A percentile compares a stretch with the other conserved stretches of the same genome.
Conservation (phyloP, 92 coral and sea anemone species). For the Virgularia gustaviana region DNA sequence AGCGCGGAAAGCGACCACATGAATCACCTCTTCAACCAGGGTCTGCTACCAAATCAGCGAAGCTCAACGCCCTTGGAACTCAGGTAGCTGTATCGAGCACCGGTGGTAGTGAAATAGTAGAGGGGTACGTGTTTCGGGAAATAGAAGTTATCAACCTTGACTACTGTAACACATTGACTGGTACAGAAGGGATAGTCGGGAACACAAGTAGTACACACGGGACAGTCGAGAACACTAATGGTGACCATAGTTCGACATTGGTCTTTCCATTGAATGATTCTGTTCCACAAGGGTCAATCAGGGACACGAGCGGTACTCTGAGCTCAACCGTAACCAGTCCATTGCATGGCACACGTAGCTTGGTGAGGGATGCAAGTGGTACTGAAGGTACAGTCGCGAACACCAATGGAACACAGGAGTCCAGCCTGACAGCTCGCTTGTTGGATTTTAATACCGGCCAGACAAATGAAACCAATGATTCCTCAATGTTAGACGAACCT, state of each 20-base stretch:
- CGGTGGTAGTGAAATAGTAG: neutral
- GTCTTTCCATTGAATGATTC: neutral
- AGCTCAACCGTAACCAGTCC: too few relatives aligned
- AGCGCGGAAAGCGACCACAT: neutral
- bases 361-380: neutral
- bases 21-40: neutral
- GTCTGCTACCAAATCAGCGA: neutral
- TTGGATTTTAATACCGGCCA: constrained; percentile 9
- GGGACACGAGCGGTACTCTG: neutral
- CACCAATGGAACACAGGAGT: too few relatives aligned
- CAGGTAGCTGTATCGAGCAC: neutral
- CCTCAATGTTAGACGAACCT: too few relatives aligned
- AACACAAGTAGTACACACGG: neutral
- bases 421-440: too few relatives aligned
- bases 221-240: neutral
- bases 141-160: too few relatives aligned
- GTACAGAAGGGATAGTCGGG: too few relatives aligned
- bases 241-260: neutral
- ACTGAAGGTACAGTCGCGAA: neutral
- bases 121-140: neutral
- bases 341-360: too few relatives aligned
- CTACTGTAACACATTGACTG: too few relatives aligned
- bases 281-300: neutral
- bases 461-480: neutral
- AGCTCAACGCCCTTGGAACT: neutral